Evolutionary conservation across 2,888 invertebrate species (phyloP), one percentile per base, ranked within the genome.

Genomic region (Nomada ferruginata): DNA sequence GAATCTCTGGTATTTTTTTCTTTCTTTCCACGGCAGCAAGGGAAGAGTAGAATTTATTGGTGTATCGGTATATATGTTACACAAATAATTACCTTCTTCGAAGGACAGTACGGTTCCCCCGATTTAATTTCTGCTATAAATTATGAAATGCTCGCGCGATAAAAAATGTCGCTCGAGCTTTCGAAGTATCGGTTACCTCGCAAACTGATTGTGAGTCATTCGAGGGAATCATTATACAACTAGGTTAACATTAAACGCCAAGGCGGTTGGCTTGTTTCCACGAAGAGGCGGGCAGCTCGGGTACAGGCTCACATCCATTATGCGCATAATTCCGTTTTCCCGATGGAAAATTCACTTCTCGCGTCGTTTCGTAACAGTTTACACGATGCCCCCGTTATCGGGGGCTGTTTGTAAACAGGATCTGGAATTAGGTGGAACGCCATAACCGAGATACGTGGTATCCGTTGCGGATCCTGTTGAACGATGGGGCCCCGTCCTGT

Each of bases 401-500:
- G 63, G 23, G 15, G 61, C 59, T 65, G 82, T 85, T 87, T 87
- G 80, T 85, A 80, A 85, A 87, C 87, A 87, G 78, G 78, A 85
- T 87, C 75, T 76, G 76, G 80, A 85, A 87, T 85, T 87, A 87
- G 83, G 73, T 85, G 71, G 84, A 76, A 76, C 75, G 85, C 71
- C 80, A 77, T 82, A 87, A 82, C 79, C 81, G 82, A 78, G 87
- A 82, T 85, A 82, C 73, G 72, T 78, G 57, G 76, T 70, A 84
- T 87, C 82, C 87, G 83, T 75, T 73, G 87, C 70, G 83, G 85
- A 86, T 87, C 79, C 83, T 82, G 87, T 79, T 85, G 87, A 85
- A 83, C 85, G 85, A 87, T 79, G 86, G 75, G 50, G 82, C 77
- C 82, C 84, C 77, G 64, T 79, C 70, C 79, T 79, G 84, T 77